These are phyloP conservation scores for Argyrosomus regius DNA, from an alignment of 2,797 vertebrate species.

Conservation along the genomic window DNA sequence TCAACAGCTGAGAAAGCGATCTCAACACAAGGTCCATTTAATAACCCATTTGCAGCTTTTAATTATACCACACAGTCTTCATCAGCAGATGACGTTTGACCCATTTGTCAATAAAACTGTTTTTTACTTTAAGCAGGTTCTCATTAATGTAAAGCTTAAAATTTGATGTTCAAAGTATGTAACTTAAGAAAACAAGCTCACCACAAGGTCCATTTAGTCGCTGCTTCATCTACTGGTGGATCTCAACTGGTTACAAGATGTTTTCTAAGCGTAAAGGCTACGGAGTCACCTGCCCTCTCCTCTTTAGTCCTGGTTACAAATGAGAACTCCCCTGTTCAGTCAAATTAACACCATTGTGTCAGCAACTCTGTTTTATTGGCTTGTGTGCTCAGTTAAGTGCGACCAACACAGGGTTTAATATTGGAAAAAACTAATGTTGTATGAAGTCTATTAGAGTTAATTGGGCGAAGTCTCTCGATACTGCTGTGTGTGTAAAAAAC, in stretches of 20 bases:
- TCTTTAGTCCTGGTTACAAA: not conserved
- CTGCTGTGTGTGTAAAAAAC: conserved; percentile 48
- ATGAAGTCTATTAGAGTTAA: conserved; percentile 36
- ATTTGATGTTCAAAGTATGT: not conserved
- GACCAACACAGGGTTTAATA: conserved; percentile 39
- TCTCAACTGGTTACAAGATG: not conserved
- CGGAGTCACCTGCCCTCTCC: not conserved
- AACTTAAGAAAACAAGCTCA: not conserved
- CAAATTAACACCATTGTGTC: conserved; percentile 25
- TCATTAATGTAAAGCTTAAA: not conserved
- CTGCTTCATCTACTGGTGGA: not conserved
- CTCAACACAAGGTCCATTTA: not conserved
- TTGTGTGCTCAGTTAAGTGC: conserved; percentile 32
- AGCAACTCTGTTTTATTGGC: conserved; percentile 35
- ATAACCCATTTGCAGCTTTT: not conserved
- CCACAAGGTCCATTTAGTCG: not conserved
- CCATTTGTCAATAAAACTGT: not conserved
- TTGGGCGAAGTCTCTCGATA: conserved; percentile 32
- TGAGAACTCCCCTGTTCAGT: not conserved
- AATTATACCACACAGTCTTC: not conserved
- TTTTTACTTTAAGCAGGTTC: not conserved
- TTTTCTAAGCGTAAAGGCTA: not conserved
- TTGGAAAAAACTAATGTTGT: conserved; percentile 28
- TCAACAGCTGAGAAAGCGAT: not conserved
- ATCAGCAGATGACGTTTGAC: not conserved